These are phyloP conservation scores for Chloroceryle amazona DNA, from an alignment of 2,797 vertebrate genomes.

Conservation along the genomic window DNA sequence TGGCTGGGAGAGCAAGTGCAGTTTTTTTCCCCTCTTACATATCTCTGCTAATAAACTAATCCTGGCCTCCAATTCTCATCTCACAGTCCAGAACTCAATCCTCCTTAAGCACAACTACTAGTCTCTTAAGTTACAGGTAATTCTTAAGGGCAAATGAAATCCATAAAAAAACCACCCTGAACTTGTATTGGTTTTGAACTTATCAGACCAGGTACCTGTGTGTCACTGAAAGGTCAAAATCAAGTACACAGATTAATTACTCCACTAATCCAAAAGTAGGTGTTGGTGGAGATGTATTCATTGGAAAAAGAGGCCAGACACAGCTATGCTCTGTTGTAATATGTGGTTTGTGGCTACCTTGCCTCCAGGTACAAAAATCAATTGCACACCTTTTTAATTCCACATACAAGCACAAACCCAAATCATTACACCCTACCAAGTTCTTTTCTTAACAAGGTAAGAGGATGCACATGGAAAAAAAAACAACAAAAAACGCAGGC, in stretches of 20 bases:
- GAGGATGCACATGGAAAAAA: not conserved
- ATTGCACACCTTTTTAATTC: not conserved
- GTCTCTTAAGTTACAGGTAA: not conserved
- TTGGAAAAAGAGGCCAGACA: not conserved
- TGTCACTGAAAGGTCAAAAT: not conserved
- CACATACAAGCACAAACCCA: not conserved
- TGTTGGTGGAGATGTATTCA: not conserved
- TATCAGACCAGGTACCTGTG: not conserved
- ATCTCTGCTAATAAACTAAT: not conserved
- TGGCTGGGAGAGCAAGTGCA: not conserved
- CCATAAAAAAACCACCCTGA: not conserved
- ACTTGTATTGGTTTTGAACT: not conserved
- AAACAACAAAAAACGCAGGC: not conserved
- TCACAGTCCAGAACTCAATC: not conserved
- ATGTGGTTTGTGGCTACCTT: not conserved
- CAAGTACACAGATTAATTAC: not conserved
- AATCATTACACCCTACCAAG: not conserved
- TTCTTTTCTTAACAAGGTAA: not conserved
- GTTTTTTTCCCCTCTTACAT: not conserved
- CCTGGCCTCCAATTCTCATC: not conserved
- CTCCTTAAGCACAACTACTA: not conserved
- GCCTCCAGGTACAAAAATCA: not conserved
- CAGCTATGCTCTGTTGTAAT: accelerated
- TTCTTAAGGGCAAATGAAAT: not conserved
- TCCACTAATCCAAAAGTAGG: not conserved